Evolutionary conservation across 1,140 invertebrate genomes (phyloP).

Genomic region (Drosophila murphyi): DNA sequence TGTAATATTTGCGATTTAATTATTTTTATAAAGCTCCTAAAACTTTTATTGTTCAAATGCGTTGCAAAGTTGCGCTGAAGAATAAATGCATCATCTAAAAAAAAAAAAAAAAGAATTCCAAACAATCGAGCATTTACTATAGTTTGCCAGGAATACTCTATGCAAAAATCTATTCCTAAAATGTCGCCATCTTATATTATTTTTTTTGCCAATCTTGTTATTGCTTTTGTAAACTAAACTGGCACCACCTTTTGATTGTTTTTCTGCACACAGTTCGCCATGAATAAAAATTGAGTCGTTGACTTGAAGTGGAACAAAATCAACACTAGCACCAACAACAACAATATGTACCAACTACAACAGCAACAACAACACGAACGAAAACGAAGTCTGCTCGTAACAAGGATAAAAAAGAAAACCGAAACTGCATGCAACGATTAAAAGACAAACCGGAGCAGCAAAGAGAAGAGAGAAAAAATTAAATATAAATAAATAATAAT

Average conservation of each 20-base stretch:
- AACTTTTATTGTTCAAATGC: too few species aligned
- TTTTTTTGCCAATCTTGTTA: slow-evolving; percentile 35
- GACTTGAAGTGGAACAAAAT: slow-evolving; percentile 58
- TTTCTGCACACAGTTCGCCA: slow-evolving; percentile 45
- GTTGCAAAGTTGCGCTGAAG: too few species aligned
- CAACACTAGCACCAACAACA: slow-evolving; percentile 18
- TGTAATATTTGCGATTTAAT: too few species aligned
- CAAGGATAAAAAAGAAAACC: slow-evolving; percentile 18
- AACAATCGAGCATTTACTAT: slow-evolving; percentile 7
- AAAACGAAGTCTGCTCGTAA: slow-evolving; percentile 30
- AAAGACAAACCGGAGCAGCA: slow-evolving; percentile 30
- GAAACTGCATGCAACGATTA: slow-evolving; percentile 51
- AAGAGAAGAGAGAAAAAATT: slow-evolving; percentile 5
- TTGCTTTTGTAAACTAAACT: slow-evolving; percentile 43
- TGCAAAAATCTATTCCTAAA: not conserved
- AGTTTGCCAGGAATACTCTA: slow-evolving; percentile 4
- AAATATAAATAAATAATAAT: slow-evolving; percentile 6
- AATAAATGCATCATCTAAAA: too few species aligned
- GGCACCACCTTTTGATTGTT: slow-evolving; percentile 54
- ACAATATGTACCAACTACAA: slow-evolving; percentile 17
- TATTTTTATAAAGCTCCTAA: too few species aligned
- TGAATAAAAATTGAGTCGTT: slow-evolving; percentile 52
- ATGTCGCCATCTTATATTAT: slow-evolving; percentile 42
- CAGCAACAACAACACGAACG: slow-evolving; percentile 25
- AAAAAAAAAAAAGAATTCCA: too few species aligned